Percentiles rank a stretch among this genome's conserved stretches.
phyloP scores from a whole-genome alignment of 92 coral and sea anemone species.

The Parazoanthus swiftii region DNA sequence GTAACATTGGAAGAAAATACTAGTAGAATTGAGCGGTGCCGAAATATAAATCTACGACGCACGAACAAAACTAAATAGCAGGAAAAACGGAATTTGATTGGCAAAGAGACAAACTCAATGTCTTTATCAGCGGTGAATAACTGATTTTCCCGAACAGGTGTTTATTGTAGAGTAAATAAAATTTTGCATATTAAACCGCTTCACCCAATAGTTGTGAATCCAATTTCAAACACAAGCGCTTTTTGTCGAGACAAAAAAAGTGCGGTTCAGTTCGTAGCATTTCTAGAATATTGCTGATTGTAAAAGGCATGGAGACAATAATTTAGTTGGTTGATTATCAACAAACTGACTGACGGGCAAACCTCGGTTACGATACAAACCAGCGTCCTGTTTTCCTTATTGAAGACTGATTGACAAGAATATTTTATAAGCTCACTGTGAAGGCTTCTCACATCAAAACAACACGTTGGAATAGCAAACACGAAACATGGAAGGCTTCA shows the following conservation, averaged over 20 bases:
- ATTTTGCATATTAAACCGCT: constrained; percentile 36
- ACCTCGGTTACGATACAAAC: background rate
- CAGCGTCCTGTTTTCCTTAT: background rate
- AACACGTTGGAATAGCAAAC: background rate
- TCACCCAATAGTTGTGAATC: constrained; percentile 10
- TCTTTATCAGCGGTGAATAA: constrained; percentile 36
- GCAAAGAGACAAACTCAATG: constrained; percentile 18
- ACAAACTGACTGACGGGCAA: background rate
- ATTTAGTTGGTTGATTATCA: background rate
- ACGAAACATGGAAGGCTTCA: constrained; percentile 29
- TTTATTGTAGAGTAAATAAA: constrained; percentile 29
- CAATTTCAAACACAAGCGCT: constrained; percentile 11
- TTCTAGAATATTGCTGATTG: background rate
- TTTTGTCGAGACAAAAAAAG: background rate
- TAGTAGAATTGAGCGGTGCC: background rate
- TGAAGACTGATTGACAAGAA: constrained; percentile 11
- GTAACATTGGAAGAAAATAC: background rate
- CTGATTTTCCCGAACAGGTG: constrained; percentile 40
- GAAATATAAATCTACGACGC: background rate
- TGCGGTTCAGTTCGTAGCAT: background rate
- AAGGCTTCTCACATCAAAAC: constrained; percentile 25
- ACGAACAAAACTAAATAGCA: background rate
- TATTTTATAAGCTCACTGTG: constrained; percentile 4
- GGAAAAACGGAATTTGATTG: constrained; percentile 26
- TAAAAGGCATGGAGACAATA: constrained; percentile 1